Evolutionary conservation across 2,113 vertebrate species (phyloP), one percentile per base, ranked within the genome.

Genomic region (Microcebus ravelobensis): DNA sequence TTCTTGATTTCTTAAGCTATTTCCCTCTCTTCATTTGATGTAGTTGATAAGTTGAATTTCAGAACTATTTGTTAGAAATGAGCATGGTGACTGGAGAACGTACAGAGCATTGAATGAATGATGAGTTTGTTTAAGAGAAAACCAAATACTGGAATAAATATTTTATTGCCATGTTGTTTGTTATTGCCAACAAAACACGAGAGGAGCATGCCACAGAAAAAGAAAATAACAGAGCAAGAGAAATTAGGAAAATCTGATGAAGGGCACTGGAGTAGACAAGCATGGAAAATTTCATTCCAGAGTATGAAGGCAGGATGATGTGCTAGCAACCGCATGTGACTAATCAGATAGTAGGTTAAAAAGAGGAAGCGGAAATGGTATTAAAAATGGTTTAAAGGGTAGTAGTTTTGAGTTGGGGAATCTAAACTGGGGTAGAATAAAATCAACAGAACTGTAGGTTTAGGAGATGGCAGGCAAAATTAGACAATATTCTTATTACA

Each of bases 1-100:
- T 87, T 95, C 65, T 25, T 81, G 74, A 87, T 71, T 91, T 79
- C 63, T 82, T 83, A 87, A 84, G 29, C 50, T 27, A 34, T 36
- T 34, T 85, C 17, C 48, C 42, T 89, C 9, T 57, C 31, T 80
- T 92, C 34, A 77, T 59, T 92, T 86, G 65, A 80, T 65, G 2
- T 48, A 55, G 52, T 82, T 71, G 29, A 45, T 63, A 55, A 55
- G 29, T 55, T 83, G 67, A 93, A 74, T 82, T 89, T 81, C 31
- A 34, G 25, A 89, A 61, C 21, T 57, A 1, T 76, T 93, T 80
- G 23, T 77, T 84, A 80, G 57, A 88, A 73, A 79, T 25, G 8
- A 91, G 14, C 52, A 74, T 77, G 48, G 23, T 92, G 23, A 61
- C 74, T 67, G 4, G 79, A 84, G 27, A 91, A 80, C 42, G 17